phyloP scores from a whole-genome alignment of 1,140 invertebrate species.

The Lanistes nyassanus region DNA sequence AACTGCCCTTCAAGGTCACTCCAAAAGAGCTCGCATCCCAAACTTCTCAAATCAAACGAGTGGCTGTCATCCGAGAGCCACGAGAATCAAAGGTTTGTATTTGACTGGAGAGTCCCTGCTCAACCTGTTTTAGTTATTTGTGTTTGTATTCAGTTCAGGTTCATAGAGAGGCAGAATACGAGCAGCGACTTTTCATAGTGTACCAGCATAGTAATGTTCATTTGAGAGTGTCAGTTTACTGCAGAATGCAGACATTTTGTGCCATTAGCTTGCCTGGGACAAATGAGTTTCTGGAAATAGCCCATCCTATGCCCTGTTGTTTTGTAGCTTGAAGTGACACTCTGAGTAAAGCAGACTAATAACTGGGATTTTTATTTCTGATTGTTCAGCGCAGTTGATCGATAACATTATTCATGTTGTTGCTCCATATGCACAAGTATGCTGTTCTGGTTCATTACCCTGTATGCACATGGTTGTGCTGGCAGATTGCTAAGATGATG shows the following conservation, averaged over 20 bases:
- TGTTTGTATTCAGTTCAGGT: neutral
- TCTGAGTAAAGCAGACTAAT: no score
- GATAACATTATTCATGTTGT: no score
- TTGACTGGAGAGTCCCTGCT: neutral
- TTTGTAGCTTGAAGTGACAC: no score
- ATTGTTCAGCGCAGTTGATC: no score
- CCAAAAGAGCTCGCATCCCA: conserved; percentile 74
- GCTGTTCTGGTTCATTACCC: neutral
- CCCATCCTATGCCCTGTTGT: no score
- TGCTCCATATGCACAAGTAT: neutral
- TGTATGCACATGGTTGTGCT: conserved; percentile 36
- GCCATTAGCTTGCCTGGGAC: no score
- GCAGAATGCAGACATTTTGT: neutral
- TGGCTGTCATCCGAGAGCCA: conserved; percentile 90
- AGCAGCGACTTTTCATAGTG: no score
- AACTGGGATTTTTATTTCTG: neutral
- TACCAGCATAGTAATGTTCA: no score
- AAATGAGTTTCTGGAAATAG: neutral
- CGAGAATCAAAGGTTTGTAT: conserved; percentile 81
- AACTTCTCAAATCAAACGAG: conserved; percentile 66
- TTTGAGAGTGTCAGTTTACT: neutral
- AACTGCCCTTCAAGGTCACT: conserved; percentile 91
- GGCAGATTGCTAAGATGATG: conserved; percentile 79
- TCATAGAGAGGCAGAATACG: neutral
- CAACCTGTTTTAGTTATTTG: neutral